Evolutionary conservation across 2,888 invertebrate genomes (phyloP).

Genomic region (Drosophila cracens): DNA sequence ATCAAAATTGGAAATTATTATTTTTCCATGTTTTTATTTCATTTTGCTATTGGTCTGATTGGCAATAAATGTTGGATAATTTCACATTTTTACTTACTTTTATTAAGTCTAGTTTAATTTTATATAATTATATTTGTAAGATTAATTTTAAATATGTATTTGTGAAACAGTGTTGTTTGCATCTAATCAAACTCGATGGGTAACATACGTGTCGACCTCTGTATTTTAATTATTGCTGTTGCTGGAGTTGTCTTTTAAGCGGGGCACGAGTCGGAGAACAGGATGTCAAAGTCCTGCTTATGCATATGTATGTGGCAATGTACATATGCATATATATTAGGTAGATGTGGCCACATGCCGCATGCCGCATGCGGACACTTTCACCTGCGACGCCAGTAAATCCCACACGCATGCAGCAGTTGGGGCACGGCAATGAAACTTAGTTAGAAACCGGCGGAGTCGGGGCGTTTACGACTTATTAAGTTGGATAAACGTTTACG

Average conservation of each 20-base stretch:
- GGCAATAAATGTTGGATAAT: not conserved
- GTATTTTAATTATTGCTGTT: slow-evolving; percentile 45
- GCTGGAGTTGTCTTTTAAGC: slow-evolving; percentile 46
- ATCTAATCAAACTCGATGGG: not conserved
- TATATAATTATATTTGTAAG: not conserved
- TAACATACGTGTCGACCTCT: slow-evolving; percentile 3
- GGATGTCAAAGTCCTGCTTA: slow-evolving; percentile 29
- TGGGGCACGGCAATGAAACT: slow-evolving; percentile 55
- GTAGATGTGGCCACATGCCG: slow-evolving; percentile 6
- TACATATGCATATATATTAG: slow-evolving; percentile 12
- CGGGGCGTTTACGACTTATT: slow-evolving; percentile 80
- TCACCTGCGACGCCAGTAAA: slow-evolving; percentile 67
- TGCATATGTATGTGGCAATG: slow-evolving; percentile 6
- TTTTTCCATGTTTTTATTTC: not conserved
- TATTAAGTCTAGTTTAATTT: not conserved
- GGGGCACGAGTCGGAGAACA: slow-evolving; percentile 17
- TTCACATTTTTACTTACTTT: not conserved
- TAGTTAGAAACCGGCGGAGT: slow-evolving; percentile 61
- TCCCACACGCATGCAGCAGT: slow-evolving; percentile 40
- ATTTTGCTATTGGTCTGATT: not conserved
- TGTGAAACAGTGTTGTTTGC: not conserved
- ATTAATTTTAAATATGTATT: not conserved
- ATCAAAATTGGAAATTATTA: not conserved
- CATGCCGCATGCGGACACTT: slow-evolving; percentile 34
- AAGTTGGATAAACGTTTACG: slow-evolving; percentile 83